A percentile compares a stretch with the other conserved stretches of the same genome.
Evolutionary conservation across 2,113 vertebrate genomes (phyloP).

Genomic region (Pedetes capensis): DNA sequence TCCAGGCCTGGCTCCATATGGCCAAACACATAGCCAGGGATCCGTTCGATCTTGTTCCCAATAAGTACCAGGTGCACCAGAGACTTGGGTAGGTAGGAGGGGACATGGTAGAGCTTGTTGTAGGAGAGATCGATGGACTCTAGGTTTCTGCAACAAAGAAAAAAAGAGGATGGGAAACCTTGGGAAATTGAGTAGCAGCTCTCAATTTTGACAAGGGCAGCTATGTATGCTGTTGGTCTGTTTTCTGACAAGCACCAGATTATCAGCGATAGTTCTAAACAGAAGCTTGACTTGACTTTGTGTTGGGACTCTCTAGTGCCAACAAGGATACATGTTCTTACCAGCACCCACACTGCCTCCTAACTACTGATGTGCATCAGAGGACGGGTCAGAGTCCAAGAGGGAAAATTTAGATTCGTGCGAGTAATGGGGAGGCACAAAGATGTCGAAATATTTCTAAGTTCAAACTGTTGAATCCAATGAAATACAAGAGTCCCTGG

Average conservation of each 20-base stretch:
- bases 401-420: not conserved
- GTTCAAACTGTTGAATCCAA: not conserved
- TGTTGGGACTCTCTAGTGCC: not conserved
- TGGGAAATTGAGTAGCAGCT: not conserved
- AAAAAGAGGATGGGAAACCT: not conserved
- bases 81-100: constrained; percentile 94
- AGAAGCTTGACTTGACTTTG: not conserved
- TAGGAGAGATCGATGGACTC: constrained; percentile 97
- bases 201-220: not conserved
- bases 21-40: constrained; percentile 96
- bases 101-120: constrained; percentile 94
- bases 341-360: not conserved
- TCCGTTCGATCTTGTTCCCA: constrained; percentile 95
- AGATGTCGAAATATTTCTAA: not conserved
- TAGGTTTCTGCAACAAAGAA: constrained; percentile 87
- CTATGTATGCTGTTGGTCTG: not conserved
- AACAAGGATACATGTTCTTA: not conserved
- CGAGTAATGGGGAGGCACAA: not conserved
- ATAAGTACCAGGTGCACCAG: constrained; percentile 93
- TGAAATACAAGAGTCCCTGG: not conserved
- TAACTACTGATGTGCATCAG: not conserved
- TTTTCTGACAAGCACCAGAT: not conserved
- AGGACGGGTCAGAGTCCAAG: not conserved
- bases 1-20: constrained; percentile 96
- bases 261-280: not conserved